phyloP scores from a whole-genome alignment of 2,113 vertebrate species.

The Neodon shergylaensis region DNA sequence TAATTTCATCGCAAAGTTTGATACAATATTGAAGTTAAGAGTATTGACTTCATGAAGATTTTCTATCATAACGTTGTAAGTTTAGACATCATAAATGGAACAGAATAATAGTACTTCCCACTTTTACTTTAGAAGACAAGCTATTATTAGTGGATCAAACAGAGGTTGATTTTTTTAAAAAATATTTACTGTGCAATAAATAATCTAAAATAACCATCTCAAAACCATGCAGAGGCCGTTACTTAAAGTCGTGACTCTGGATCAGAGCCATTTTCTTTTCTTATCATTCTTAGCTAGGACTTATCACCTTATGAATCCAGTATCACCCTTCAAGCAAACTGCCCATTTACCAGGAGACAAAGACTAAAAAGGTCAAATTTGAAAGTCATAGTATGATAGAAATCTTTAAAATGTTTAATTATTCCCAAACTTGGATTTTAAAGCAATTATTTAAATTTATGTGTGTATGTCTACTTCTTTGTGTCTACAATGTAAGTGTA shows the following conservation, averaged over 20 bases:
- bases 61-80: neutral
- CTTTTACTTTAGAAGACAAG: neutral
- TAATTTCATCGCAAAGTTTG: neutral
- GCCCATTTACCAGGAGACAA: neutral
- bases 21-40: neutral
- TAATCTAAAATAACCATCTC: neutral
- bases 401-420: neutral
- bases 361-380: neutral
- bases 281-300: neutral
- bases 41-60: neutral
- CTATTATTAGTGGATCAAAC: neutral
- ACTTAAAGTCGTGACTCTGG: neutral
- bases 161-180: neutral
- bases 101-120: neutral
- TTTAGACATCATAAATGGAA: neutral
- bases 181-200: neutral
- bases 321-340: neutral
- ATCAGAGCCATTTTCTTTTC: neutral
- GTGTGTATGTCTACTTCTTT: neutral
- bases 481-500: neutral
- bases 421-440: neutral
- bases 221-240: no score
- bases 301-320: neutral
- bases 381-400: neutral
- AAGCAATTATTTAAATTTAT: neutral